Base-by-base conservation (phyloP, 30 jellyfish, hydroid and myxozoan genomes). In the Pelagia noctiluca region DNA sequence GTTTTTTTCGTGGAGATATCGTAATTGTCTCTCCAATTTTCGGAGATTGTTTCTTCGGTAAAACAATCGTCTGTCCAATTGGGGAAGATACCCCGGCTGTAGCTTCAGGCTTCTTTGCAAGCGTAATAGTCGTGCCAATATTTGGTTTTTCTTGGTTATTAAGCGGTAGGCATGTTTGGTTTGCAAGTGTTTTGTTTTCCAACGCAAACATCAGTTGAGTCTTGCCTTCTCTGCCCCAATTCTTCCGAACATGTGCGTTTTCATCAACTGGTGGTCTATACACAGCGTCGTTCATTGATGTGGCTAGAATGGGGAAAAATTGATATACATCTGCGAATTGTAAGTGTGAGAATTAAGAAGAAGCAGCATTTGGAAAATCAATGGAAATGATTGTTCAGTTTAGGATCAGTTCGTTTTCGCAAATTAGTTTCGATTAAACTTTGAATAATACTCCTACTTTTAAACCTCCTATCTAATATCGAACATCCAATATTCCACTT, bases 161-260 rank as follows among this genome's bases (percentile, higher is more conserved):
- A 30, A 81, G 38, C 1, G 88, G 77, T 26, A 77, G 25, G 19
- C 82, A 67, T 21, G 96, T 88, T 62, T 26, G 73, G 18, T 80
- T 71, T 26, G 97, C 95, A 47, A 92, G 74, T 5, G 94, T 88
- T 32, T 71, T 79, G 31, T 88, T 71, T 42, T 88, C 95, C 68
- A 94, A 68, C 21, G 75, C 89, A 4, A 94, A 82, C 1, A 94
- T 42, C 62, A 94, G 31, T 54, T 78, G 87, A 29, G 96, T 87
- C 68, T 94, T 88, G 57, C 99, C 99, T 3, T 70, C 90, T 1
- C 90, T 71, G 29, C 47, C 82, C 99, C 99, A 94, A 31, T 61
- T 63, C 35, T 46, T 83, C 10, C 96, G 85, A 32, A 71, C 77
- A 22, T 62, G 83, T 4, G 92, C 92, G 46, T 61, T 69, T 32